Conservation (phyloP, 2,888 invertebrate genomes). For the Piscicola geometra region DNA sequence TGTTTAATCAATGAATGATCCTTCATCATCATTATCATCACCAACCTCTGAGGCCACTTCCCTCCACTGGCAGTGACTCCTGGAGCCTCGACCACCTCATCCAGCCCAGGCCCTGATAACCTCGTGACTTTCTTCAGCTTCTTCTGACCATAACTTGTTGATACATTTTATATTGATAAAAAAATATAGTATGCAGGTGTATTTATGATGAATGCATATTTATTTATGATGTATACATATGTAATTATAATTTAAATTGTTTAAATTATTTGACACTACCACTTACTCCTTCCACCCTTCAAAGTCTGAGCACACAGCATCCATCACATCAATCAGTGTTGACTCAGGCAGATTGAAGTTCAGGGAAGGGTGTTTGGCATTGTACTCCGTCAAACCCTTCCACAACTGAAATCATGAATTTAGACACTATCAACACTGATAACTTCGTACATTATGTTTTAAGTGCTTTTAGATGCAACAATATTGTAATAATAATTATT, state of each 20-base stretch:
- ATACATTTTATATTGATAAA: background rate
- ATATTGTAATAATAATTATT: background rate
- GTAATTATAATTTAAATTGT: background rate
- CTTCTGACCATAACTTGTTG: slow-evolving; percentile 53
- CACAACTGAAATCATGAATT: slow-evolving; percentile 40
- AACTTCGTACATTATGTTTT: too few species aligned
- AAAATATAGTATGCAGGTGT: too few species aligned
- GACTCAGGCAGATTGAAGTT: slow-evolving; percentile 48
- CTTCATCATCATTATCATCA: too few species aligned
- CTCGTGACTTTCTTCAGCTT: slow-evolving; percentile 49
- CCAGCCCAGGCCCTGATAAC: slow-evolving; percentile 53
- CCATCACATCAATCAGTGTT: slow-evolving; percentile 47
- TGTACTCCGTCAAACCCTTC: slow-evolving; percentile 37
- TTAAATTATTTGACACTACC: background rate
- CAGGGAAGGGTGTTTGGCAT: slow-evolving; percentile 35
- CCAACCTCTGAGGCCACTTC: slow-evolving; percentile 53
- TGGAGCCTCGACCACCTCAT: slow-evolving; percentile 48
- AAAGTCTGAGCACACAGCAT: slow-evolving; percentile 45
- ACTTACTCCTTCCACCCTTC: slow-evolving; percentile 42
- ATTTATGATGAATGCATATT: too few species aligned
- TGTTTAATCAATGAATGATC: too few species aligned
- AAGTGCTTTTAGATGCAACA: too few species aligned
- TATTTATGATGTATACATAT: too few species aligned
- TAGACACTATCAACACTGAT: too few species aligned
- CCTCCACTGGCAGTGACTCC: slow-evolving; percentile 56